Evolutionary conservation across 2,113 vertebrate species (phyloP), one percentile per base, ranked within the genome.

Genomic region (Platichthys flesus): DNA sequence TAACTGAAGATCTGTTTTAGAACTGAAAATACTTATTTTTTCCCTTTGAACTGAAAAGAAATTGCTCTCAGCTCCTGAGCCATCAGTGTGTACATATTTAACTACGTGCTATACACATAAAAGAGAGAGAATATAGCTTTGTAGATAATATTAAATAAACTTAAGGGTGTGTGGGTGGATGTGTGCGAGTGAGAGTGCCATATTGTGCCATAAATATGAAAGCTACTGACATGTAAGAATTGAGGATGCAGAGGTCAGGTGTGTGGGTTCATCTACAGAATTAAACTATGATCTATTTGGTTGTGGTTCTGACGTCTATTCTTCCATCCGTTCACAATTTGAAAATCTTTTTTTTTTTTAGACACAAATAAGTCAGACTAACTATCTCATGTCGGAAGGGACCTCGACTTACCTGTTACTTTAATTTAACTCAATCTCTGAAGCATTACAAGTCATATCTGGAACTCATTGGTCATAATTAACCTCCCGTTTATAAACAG

Each of bases 201-300:
- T 78, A 84, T 65, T 78, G 78, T 89, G 84, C 88, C 69, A 54
- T 86, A 62, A 76, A 60, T 61, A 55, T 68, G 70, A 82, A 86
- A 81, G 80, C 90, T 92, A 92, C 91, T 92, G 91, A 91, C 28
- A 21, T 72, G 69, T 63, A 16, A 59, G 83, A 79, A 75, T 81
- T 85, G 67, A 89, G 78, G 57, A 68, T 13, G 47, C 12, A 57
- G 52, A 68, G 51, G 28, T 73, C 18, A 20, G 55, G 60, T 79
- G 75, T 79, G 66, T 67, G 64, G 74, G 70, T 82, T 83, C 51
- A 74, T 88, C 82, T 86, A 83, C 73, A 84, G n/a, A 76, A 94
- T 92, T 94, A 93, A 94, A 94, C 63, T 81, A 67, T 71, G 59
- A 60, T 82, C 71, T 82, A 67, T 89, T 82, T 89, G 74, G 67